These are phyloP conservation scores for Ondatra zibethicus DNA, from an alignment of 2,113 vertebrate genomes.

Conservation along the genomic window DNA sequence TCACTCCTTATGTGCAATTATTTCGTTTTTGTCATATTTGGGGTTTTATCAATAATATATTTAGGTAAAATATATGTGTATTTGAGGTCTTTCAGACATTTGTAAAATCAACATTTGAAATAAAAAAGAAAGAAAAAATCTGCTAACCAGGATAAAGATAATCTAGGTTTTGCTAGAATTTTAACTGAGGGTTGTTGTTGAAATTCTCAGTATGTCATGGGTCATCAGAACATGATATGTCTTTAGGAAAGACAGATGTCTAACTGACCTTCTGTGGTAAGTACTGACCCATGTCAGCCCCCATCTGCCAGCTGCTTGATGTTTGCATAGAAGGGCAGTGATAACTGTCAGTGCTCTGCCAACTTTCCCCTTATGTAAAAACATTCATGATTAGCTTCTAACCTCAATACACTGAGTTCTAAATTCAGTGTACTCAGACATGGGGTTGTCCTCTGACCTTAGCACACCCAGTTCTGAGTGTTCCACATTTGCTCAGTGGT, in stretches of 20 bases:
- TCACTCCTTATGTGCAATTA: background rate
- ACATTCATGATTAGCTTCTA: background rate
- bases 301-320: slow-evolving; percentile 31
- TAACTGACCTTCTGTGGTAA: background rate
- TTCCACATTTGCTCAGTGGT: background rate
- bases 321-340: background rate
- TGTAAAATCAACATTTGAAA: slow-evolving; percentile 45
- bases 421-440: background rate
- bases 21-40: slow-evolving; percentile 57
- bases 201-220: slow-evolving; percentile 32
- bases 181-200: slow-evolving; percentile 1
- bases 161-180: slow-evolving; percentile 19
- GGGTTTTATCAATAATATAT: background rate
- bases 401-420: background rate
- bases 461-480: background rate
- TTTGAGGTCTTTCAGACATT: slow-evolving; percentile 24
- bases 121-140: background rate
- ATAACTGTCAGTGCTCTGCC: background rate
- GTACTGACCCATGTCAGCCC: background rate
- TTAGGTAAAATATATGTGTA: background rate
- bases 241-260: slow-evolving; percentile 60
- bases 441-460: background rate
- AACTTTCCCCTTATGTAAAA: background rate
- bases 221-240: slow-evolving; percentile 29
- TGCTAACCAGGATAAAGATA: background rate